Base-by-base conservation (phyloP, 2,888 invertebrate genomes). In the Kuschelorhynchus macadamiae region DNA sequence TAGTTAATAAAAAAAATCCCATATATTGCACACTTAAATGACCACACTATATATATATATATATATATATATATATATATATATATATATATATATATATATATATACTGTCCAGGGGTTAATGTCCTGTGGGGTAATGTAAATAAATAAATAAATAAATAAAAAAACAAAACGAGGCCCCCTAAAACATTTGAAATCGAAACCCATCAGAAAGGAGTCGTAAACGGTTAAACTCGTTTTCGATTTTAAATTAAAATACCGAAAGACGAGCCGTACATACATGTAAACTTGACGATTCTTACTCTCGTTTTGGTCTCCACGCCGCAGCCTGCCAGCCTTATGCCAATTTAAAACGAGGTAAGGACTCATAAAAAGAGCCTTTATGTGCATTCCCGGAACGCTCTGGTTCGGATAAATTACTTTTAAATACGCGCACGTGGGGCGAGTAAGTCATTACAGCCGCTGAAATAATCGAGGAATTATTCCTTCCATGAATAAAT, bases 341-440 rank as follows among this genome's bases (percentile, higher is more conserved):
- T 7, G 33, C 44, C 46, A 57, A 44, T 57, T 57, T 46, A 46
- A 18, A 49, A 39, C 59, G 36, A 47, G 49, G 59, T 39, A 39
- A 20, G 18, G 14, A 20, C 61, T 32, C 61, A 39, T 53, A 61
- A 61, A 60, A 52, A 53, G 41, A 50, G 50, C 14, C 42, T 61
- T 61, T 61, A 61, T 61, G 49, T n/a, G 44, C 52, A 25, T 61
- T 61, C 60, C 42, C 41, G 42, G 52, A 52, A 61, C 32, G 14
- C 44, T 11, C 11, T 49, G 30, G 25, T 42, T 61, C 42, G 21
- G 44, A 33, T 52, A 44, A 42, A 52, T 32, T 20, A 33, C 21
- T 42, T 25, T n/a, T n/a, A n/a, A n/a, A n/a, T n/a, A n/a, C n/a
- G n/a, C n/a, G n/a, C n/a, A n/a, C n/a, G n/a, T n/a, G n/a, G n/a